Conservation (phyloP, 1,140 invertebrate species). For the Neotoxoptera formosana region DNA sequence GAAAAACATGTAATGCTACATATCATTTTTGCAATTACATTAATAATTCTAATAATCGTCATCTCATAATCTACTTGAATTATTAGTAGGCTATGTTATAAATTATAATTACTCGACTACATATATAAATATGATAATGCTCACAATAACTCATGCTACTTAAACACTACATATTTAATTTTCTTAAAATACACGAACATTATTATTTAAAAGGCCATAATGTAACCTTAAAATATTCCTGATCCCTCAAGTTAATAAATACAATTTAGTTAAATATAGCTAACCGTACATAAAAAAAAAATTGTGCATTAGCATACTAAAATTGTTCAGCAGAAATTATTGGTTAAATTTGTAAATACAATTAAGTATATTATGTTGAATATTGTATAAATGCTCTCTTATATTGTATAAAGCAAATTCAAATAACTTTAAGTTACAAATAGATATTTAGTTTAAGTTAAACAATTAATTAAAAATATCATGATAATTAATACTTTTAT, state of each 20-base stretch:
- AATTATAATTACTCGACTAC: slow-evolving; percentile 43
- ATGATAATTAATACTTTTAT: slow-evolving; percentile 35
- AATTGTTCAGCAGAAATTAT: slow-evolving; percentile 51
- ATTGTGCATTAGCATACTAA: slow-evolving; percentile 40
- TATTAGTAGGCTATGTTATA: slow-evolving; percentile 50
- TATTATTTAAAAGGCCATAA: slow-evolving; percentile 18
- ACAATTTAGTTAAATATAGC: slow-evolving; percentile 20
- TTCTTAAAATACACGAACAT: slow-evolving; percentile 42
- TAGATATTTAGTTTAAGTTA: slow-evolving; percentile 35
- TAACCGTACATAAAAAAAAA: slow-evolving; percentile 35
- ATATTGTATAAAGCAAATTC: slow-evolving; percentile 11
- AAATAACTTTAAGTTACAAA: not conserved
- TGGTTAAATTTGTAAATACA: slow-evolving; percentile 30
- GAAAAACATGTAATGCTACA: slow-evolving; percentile 57
- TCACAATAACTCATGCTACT: slow-evolving; percentile 56
- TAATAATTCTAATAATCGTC: slow-evolving; percentile 38
- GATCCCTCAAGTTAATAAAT: slow-evolving; percentile 53
- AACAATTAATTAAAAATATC: not conserved
- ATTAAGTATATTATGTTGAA: not conserved
- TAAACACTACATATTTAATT: slow-evolving; percentile 44
- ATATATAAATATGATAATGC: slow-evolving; percentile 50
- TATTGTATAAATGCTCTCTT: slow-evolving; percentile 34
- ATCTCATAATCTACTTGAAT: slow-evolving; percentile 39
- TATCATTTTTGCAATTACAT: slow-evolving; percentile 40
- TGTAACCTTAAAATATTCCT: slow-evolving; percentile 49